Evolutionary conservation across 2,113 vertebrate species (phyloP), one percentile per base, ranked within the genome.

Genomic region (Etheostoma spectabile): DNA sequence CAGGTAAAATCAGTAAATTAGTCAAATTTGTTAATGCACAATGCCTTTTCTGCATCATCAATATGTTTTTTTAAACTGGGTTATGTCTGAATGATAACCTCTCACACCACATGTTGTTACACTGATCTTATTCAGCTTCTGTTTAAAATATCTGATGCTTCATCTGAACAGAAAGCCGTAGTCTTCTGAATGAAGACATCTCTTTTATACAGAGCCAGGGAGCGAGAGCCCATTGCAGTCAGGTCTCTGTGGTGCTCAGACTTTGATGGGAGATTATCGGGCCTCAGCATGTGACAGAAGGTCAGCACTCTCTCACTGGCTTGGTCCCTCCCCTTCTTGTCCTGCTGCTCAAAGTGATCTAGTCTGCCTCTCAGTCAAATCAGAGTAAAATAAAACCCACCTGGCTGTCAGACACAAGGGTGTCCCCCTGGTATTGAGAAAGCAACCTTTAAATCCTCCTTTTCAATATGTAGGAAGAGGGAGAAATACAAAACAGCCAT

Each of bases 261-360:
- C 89, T 93, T 91, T 93, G 92, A 94, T 90, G 86, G 90, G 88
- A 91, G 90, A 92, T 92, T 92, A 91, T 82, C 48, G 30, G 88
- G 84, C 76, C 90, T 86, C 83, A 74, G 80, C 79, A 53, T 66
- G 82, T 66, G 87, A 89, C 73, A 87, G 70, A 84, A 88, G 84
- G 89, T 91, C 92, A 92, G 46, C 63, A 30, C 84, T 87, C 79
- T 82, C 82, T 90, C 88, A 70, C 74, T 85, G 68, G 61, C 67
- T 59, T 30, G 64, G 59, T 76, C 63, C 77, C 68, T 65, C 63
- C 75, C 45, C 51, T 80, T 71, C 65, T 78, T 11, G 64, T 64
- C 73, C 83, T 83, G 67, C 63, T 6, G 51, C 76, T 86, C 77
- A 84, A 62, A 73, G 68, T 82, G 75, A 88, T 84, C 61, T 72